Conservation (phyloP, 2,113 vertebrate species). For the Cisticola juncidis region DNA sequence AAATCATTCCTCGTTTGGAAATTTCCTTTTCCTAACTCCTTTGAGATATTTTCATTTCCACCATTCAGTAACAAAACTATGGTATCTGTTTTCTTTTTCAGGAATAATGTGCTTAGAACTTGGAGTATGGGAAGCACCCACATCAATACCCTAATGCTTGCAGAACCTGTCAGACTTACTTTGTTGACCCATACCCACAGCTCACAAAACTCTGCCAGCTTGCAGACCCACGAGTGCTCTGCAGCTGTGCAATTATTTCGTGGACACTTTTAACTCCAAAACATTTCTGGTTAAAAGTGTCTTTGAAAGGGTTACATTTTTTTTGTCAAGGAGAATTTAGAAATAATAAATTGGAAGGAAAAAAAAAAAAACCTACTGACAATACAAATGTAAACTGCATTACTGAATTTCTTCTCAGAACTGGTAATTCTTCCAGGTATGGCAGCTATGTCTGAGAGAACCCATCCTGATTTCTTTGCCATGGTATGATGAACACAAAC, state of each 20-base stretch:
- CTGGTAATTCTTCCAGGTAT: neutral
- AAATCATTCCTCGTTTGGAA: neutral
- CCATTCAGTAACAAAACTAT: neutral
- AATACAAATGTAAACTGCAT: neutral
- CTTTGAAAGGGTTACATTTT: neutral
- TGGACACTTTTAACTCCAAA: neutral
- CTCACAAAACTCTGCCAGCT: neutral
- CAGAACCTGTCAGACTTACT: neutral
- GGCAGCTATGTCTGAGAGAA: neutral
- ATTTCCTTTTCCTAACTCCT: neutral
- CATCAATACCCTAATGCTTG: neutral
- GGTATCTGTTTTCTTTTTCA: neutral
- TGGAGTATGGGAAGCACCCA: neutral
- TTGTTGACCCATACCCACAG: neutral
- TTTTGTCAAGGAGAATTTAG: neutral
- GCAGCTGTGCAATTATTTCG: neutral
- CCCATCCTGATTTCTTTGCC: neutral
- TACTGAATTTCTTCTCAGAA: neutral
- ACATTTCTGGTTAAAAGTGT: neutral
- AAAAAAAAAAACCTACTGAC: neutral
- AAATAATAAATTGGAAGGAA: neutral
- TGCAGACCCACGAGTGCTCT: neutral
- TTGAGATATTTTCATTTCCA: neutral
- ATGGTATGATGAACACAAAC: neutral
- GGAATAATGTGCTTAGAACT: neutral